Conservation (phyloP, 53 echinoderm and acorn worm genomes). For the Glandiceps talaboti region DNA sequence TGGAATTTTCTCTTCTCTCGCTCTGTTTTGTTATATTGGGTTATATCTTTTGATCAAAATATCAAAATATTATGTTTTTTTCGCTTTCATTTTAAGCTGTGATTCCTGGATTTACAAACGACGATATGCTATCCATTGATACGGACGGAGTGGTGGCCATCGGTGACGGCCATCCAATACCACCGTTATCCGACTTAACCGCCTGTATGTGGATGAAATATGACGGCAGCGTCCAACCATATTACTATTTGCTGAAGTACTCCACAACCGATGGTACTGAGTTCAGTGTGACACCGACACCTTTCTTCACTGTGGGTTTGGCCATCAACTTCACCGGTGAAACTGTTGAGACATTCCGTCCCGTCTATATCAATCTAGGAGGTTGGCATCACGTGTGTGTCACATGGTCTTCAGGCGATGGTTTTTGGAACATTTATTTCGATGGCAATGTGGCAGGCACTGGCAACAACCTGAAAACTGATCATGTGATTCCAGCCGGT, state of each 20-base stretch:
- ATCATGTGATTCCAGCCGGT: not conserved
- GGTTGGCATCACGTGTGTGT: not conserved
- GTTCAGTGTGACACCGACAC: not conserved
- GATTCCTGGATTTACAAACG: no score
- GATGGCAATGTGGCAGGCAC: not conserved
- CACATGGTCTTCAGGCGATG: not conserved
- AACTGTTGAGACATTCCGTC: not conserved
- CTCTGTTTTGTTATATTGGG: no score
- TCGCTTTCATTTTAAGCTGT: no score
- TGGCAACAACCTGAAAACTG: not conserved
- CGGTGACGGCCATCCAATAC: not conserved
- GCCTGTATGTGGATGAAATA: not conserved
- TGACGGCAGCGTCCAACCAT: not conserved
- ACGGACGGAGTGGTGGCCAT: not conserved
- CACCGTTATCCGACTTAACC: not conserved
- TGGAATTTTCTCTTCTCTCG: no score
- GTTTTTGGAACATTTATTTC: not conserved
- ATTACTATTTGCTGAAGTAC: not conserved
- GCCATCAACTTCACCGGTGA: not conserved
- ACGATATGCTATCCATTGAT: not conserved
- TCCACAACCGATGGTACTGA: not conserved
- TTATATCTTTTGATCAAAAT: no score
- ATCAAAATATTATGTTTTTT: no score
- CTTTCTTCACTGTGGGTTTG: not conserved
- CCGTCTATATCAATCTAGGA: not conserved